These are phyloP conservation scores for Cheilosia scutellata DNA, from an alignment of 2,888 invertebrate species.

Conservation along the genomic window DNA sequence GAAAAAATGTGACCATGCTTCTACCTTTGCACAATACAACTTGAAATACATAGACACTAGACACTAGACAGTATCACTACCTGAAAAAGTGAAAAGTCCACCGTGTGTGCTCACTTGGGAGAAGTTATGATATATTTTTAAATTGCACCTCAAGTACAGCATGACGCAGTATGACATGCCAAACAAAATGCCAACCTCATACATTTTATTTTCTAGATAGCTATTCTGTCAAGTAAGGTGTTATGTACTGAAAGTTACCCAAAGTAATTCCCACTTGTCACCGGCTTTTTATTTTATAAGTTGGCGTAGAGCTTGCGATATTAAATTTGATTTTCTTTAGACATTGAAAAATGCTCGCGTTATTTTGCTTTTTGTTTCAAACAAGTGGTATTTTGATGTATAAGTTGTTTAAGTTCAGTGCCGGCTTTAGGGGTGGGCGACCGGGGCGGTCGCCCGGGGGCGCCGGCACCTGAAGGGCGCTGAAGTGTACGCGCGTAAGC, in stretches of 20 bases:
- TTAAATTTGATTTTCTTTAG: background rate
- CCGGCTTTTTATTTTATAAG: background rate
- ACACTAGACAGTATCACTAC: background rate
- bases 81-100: slow-evolving; percentile 1
- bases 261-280: background rate
- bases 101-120: slow-evolving; percentile 33
- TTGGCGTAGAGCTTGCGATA: background rate
- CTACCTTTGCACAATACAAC: background rate
- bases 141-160: slow-evolving; percentile 48
- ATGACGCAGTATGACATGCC: slow-evolving; percentile 21
- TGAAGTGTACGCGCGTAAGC: too few species aligned
- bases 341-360: too few species aligned
- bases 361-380: too few species aligned
- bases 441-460: too few species aligned
- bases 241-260: background rate
- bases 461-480: too few species aligned
- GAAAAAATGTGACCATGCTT: background rate
- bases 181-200: slow-evolving; percentile 12
- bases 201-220: background rate
- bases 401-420: too few species aligned
- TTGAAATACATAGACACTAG: background rate
- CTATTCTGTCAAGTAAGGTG: background rate
- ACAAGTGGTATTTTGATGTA: too few species aligned
- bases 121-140: slow-evolving; percentile 62
- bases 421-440: too few species aligned